Conservation (phyloP, 2,113 vertebrate species). For the Hemichromis elongatus region DNA sequence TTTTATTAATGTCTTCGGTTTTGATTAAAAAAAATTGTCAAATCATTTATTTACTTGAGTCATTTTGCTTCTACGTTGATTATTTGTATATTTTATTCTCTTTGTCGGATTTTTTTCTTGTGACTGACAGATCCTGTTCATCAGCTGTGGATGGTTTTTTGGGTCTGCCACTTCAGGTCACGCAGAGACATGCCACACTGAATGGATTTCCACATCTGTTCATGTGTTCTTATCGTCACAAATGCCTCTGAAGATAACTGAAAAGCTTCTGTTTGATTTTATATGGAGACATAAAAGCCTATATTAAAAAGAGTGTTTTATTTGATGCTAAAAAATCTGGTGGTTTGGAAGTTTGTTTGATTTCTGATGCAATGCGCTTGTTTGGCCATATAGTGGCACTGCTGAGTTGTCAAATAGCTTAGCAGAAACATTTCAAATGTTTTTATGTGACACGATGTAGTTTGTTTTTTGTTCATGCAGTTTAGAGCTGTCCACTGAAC, state of each 20-base stretch:
- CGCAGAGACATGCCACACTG: not conserved
- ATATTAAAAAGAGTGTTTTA: not conserved
- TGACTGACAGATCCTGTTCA: not conserved
- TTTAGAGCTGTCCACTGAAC: not conserved
- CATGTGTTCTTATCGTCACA: not conserved
- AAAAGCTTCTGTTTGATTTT: not conserved
- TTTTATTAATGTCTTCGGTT: no score
- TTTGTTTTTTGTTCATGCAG: not conserved
- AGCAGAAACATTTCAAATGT: not conserved
- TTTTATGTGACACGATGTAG: not conserved
- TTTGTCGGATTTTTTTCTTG: rapidly evolving
- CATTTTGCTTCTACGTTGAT: no score
- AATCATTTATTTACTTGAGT: no score
- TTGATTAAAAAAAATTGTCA: no score
- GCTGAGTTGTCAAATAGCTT: not conserved
- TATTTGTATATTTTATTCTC: not conserved
- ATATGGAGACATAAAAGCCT: not conserved
- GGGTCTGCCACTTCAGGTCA: not conserved
- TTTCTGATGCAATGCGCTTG: not conserved
- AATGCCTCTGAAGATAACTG: not conserved
- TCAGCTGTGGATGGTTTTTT: not conserved
- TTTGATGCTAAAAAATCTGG: not conserved
- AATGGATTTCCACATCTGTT: not conserved
- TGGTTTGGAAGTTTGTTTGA: not conserved
- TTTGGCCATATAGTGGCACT: not conserved